Conservation (phyloP, 1,140 invertebrate genomes). For the Chlorops oryzae region DNA sequence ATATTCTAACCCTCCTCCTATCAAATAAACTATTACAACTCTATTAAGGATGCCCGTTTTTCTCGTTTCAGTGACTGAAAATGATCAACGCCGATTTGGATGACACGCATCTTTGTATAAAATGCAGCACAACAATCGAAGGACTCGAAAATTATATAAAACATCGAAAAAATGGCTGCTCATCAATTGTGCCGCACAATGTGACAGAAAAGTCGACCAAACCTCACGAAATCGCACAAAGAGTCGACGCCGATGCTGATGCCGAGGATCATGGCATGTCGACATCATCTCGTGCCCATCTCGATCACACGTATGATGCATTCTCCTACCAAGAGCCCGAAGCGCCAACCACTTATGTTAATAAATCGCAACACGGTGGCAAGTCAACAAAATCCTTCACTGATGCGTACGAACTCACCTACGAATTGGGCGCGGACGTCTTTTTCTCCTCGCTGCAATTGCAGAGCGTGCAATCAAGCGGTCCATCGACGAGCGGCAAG, state of each 20-base stretch:
- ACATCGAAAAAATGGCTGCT: conserved; percentile 65
- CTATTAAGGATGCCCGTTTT: too few relatives aligned
- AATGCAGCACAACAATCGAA: conserved; percentile 71
- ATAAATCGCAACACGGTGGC: conserved; percentile 32
- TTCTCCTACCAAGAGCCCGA: conserved; percentile 45
- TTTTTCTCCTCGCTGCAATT: conserved; percentile 81
- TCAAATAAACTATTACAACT: too few relatives aligned
- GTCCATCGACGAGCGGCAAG: conserved; percentile 46
- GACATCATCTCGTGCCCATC: conserved; percentile 12
- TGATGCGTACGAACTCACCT: conserved; percentile 41
- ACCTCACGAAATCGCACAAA: background rate
- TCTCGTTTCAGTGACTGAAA: too few relatives aligned
- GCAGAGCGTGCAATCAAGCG: conserved; percentile 62
- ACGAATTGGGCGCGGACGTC: conserved; percentile 66
- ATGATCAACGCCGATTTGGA: conserved; percentile 59
- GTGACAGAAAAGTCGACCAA: background rate
- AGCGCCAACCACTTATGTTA: conserved; percentile 39
- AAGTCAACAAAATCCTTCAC: conserved; percentile 35
- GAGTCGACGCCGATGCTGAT: background rate
- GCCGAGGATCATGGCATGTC: background rate
- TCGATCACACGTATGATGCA: conserved; percentile 31
- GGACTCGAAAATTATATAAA: conserved; percentile 76
- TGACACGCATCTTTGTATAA: conserved; percentile 78
- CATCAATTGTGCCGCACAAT: conserved; percentile 31
- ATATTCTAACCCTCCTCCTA: too few relatives aligned